These are phyloP conservation scores for Oryzaephilus surinamensis DNA, from an alignment of 1,140 invertebrate species.

Conservation along the genomic window DNA sequence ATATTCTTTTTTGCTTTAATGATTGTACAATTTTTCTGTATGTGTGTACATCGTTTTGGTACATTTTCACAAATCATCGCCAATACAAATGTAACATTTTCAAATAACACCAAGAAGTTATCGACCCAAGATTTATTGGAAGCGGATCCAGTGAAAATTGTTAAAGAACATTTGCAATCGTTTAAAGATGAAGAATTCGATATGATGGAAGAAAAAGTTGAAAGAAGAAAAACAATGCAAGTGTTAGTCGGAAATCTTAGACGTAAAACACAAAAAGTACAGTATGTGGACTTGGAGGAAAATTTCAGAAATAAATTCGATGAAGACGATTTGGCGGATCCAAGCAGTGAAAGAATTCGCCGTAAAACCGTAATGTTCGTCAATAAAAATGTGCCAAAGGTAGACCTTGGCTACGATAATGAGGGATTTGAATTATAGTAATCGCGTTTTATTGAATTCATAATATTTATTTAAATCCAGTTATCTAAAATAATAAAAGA, in stretches of 20 bases:
- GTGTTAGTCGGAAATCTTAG: background rate
- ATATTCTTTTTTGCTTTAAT: slow-evolving; percentile 61
- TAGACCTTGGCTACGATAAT: too few species aligned
- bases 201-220: slow-evolving; percentile 19
- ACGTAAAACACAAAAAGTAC: too few species aligned
- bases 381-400: too few species aligned
- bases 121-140: slow-evolving; percentile 22
- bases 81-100: slow-evolving; percentile 60
- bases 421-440: too few species aligned
- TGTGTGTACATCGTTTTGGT: slow-evolving; percentile 75
- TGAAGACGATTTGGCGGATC: too few species aligned
- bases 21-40: slow-evolving; percentile 69
- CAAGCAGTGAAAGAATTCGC: too few species aligned
- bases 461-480: too few species aligned
- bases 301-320: too few species aligned
- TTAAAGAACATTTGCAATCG: slow-evolving; percentile 21
- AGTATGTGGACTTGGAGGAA: too few species aligned
- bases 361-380: too few species aligned
- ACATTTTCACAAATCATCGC: slow-evolving; percentile 78
- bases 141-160: slow-evolving; percentile 19
- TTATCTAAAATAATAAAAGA: too few species aligned
- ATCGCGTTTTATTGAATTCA: too few species aligned
- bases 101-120: slow-evolving; percentile 29
- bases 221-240: slow-evolving; percentile 19
- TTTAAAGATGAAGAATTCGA: slow-evolving; percentile 36